Conservation (phyloP, 2,113 vertebrate species). For the Urocitellus parryii region DNA sequence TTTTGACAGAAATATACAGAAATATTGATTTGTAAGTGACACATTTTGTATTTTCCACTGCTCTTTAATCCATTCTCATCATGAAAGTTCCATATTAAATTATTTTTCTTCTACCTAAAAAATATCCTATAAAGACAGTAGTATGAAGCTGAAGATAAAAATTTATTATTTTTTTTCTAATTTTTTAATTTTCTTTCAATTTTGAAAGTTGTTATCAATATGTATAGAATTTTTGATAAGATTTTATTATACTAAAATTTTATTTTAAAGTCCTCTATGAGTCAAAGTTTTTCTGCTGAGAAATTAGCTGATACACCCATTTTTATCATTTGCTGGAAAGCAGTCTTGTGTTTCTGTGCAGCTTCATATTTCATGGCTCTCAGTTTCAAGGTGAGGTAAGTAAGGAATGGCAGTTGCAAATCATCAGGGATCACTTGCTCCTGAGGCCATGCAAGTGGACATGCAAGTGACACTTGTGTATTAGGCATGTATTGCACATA, state of each 20-base stretch:
- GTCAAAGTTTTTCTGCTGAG: not conserved
- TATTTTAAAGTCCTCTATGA: not conserved
- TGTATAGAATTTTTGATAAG: not conserved
- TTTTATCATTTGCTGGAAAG: not conserved
- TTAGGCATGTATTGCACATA: not conserved
- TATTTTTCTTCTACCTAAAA: not conserved
- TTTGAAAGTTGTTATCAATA: not conserved
- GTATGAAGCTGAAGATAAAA: not conserved
- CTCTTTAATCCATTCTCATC: not conserved
- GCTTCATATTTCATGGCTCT: not conserved
- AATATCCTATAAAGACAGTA: not conserved
- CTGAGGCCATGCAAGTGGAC: fast-evolving
- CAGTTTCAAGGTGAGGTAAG: not conserved
- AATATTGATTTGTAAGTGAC: not conserved
- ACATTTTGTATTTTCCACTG: not conserved
- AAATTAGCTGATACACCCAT: not conserved
- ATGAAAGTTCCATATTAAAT: not conserved
- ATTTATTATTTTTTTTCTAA: not conserved
- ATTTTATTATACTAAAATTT: not conserved
- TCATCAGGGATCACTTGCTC: fast-evolving
- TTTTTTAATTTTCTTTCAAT: not conserved
- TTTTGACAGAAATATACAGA: not conserved
- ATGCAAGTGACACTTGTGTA: not conserved
- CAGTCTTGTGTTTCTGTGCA: not conserved
- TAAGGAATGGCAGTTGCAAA: not conserved